Conservation (phyloP, 2,797 vertebrate species). For the Phrynocephalus forsythii region DNA sequence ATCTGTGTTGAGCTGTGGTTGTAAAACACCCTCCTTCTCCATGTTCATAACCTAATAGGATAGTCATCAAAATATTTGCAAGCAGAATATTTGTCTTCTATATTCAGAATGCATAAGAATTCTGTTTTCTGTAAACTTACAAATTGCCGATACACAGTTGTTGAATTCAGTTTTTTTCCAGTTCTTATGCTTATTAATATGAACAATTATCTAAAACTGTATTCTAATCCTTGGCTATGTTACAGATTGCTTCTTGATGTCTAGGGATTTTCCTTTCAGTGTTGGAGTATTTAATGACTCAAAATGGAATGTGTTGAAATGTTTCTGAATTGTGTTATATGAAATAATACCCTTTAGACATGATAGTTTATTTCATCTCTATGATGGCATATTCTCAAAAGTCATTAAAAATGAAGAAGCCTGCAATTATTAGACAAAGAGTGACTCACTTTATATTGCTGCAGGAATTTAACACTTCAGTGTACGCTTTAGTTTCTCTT, state of each 20-base stretch:
- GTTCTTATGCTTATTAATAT: slow-evolving; percentile 20
- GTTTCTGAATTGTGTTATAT: slow-evolving; percentile 49
- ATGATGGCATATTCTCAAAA: slow-evolving; percentile 47
- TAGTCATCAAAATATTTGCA: slow-evolving; percentile 1
- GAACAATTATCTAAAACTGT: slow-evolving; percentile 31
- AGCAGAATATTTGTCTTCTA: not conserved
- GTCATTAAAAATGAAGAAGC: slow-evolving; percentile 42
- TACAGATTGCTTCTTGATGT: slow-evolving; percentile 26
- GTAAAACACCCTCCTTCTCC: not conserved
- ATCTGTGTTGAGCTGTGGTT: not conserved
- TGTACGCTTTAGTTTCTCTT: slow-evolving; percentile 35
- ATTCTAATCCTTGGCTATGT: slow-evolving; percentile 35
- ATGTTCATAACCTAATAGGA: not conserved
- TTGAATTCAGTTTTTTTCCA: not conserved
- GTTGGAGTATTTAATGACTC: slow-evolving; percentile 39
- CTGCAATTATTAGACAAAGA: slow-evolving; percentile 51
- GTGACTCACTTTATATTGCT: slow-evolving; percentile 45
- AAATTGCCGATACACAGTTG: not conserved
- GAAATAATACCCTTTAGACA: slow-evolving; percentile 45
- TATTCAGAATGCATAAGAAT: not conserved
- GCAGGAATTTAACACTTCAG: slow-evolving; percentile 41
- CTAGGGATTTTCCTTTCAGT: slow-evolving; percentile 40
- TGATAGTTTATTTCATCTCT: slow-evolving; percentile 60
- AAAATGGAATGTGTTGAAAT: slow-evolving; percentile 45
- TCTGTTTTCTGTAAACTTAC: not conserved